A percentile compares a stretch with the other conserved stretches of the same genome.
Evolutionary conservation across 1,140 invertebrate genomes (phyloP).

Genomic region (Hydropsyche tenuis): DNA sequence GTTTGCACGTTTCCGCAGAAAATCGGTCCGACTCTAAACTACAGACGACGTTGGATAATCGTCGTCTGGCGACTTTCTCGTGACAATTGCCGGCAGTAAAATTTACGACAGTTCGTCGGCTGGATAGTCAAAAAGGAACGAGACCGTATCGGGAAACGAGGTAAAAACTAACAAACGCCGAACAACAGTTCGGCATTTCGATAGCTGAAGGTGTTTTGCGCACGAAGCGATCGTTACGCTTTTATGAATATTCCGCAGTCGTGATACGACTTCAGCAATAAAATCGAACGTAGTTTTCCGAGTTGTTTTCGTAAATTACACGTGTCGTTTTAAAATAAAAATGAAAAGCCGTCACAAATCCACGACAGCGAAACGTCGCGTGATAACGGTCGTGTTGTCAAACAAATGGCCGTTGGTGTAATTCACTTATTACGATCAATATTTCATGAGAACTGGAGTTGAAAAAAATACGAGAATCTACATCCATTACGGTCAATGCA

Average conservation of each 20-base stretch:
- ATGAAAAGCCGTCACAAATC: too few relatives aligned
- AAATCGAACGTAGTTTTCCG: too few relatives aligned
- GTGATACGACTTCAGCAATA: too few relatives aligned
- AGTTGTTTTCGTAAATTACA: too few relatives aligned
- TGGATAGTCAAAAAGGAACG: conserved; percentile 5
- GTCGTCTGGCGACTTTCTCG: neutral
- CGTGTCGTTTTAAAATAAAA: too few relatives aligned
- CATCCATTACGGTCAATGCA: neutral
- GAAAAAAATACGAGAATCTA: neutral
- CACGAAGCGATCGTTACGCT: too few relatives aligned
- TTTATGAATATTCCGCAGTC: too few relatives aligned
- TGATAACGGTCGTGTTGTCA: neutral
- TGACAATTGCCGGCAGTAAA: conserved; percentile 14
- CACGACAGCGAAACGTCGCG: neutral
- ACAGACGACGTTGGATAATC: neutral
- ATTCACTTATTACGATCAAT: conserved; percentile 12
- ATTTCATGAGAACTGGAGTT: neutral
- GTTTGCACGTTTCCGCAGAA: too few relatives aligned
- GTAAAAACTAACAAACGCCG: neutral
- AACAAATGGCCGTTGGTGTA: neutral
- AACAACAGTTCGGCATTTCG: neutral
- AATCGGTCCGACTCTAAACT: too few relatives aligned
- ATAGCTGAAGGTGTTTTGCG: neutral
- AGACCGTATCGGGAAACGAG: too few relatives aligned
- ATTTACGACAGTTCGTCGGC: conserved; percentile 7